Evolutionary conservation across 2,113 vertebrate species (phyloP).

Genomic region (Misgurnus anguillicaudatus): DNA sequence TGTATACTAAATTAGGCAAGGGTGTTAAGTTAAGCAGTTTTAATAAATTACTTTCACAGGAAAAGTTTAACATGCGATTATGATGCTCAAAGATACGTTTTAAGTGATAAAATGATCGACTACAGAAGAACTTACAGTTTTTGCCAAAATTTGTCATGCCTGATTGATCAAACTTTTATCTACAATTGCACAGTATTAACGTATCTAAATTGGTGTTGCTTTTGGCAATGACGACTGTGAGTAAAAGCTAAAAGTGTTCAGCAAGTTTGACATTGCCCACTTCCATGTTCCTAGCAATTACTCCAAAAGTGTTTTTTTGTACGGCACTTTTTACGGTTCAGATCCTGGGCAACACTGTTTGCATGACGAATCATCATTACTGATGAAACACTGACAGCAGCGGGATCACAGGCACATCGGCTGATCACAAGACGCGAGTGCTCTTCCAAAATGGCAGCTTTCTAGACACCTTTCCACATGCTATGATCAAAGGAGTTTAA

Average conservation of each 20-base stretch:
- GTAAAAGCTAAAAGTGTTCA: background rate
- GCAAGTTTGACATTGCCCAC: background rate
- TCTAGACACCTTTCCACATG: slow-evolving; percentile 16
- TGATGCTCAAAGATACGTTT: no score
- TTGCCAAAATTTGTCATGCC: background rate
- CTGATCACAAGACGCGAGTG: slow-evolving; percentile 22
- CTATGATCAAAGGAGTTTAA: slow-evolving; percentile 16
- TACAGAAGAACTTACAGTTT: no score
- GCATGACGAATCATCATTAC: slow-evolving; percentile 8
- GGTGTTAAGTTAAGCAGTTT: no score
- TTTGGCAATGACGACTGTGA: background rate
- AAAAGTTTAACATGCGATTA: no score
- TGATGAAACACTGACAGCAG: slow-evolving; percentile 12
- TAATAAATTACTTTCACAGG: no score
- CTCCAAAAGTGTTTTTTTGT: slow-evolving; percentile 8
- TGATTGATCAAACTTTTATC: background rate
- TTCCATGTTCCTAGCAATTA: slow-evolving; percentile 22
- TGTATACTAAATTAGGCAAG: no score
- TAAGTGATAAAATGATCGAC: no score
- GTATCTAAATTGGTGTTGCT: background rate
- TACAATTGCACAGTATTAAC: background rate
- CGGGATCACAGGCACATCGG: background rate
- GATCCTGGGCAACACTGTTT: slow-evolving; percentile 15
- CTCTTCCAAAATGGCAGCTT: slow-evolving; percentile 23
- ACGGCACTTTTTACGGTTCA: slow-evolving; percentile 15